Conservation (phyloP, 53 echinoderm and acorn worm species). For the Temnopleurus reevesii region DNA sequence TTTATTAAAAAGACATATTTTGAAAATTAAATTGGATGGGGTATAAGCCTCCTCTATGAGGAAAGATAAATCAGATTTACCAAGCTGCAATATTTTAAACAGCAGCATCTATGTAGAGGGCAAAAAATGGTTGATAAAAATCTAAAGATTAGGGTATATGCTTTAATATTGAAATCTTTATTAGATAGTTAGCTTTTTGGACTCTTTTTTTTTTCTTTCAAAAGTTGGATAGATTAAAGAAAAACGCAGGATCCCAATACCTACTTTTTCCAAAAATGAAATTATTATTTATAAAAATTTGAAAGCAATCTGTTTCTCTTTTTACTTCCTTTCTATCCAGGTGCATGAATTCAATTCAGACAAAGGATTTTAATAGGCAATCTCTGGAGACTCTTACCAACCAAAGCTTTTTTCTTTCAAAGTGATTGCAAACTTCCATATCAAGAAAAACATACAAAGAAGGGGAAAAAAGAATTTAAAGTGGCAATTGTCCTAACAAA, state of each 20-base stretch:
- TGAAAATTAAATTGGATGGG: too few species aligned
- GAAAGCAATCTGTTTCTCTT: too few species aligned
- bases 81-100: too few species aligned
- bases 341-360: conserved; percentile 7
- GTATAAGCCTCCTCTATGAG: too few species aligned
- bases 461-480: conserved; percentile 18
- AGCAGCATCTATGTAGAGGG: not conserved
- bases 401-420: not conserved
- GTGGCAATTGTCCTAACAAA: conserved; percentile 51
- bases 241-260: too few species aligned
- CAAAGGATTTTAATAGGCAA: conserved; percentile 1
- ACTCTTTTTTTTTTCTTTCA: too few species aligned
- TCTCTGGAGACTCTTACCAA: not conserved
- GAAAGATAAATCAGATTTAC: too few species aligned
- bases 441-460: too few species aligned
- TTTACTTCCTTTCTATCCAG: not conserved
- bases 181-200: not conserved
- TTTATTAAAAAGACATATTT: too few species aligned
- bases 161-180: not conserved
- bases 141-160: not conserved
- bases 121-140: not conserved
- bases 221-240: too few species aligned
- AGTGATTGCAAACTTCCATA: not conserved
- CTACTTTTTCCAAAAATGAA: too few species aligned
- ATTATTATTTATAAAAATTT: too few species aligned